Evolutionary conservation across 92 coral and sea anemone genomes (phyloP), one percentile per base, ranked within the genome.

Genomic region (Blastomussa wellsi): DNA sequence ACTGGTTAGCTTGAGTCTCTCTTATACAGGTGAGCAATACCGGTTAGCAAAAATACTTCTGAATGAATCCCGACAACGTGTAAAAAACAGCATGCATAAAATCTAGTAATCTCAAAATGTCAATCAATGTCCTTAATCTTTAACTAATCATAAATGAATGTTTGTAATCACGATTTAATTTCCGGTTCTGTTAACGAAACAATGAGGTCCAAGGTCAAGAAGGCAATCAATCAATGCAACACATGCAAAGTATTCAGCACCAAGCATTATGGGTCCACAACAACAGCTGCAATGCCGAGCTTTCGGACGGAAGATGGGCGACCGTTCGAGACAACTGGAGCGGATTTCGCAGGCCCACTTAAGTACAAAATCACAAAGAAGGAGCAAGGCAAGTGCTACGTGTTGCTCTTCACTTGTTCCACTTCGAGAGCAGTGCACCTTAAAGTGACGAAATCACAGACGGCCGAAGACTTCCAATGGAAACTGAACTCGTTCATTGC

Each of bases 281-380:
- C 82, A 33, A 91, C 93, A 64, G 93, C 90, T 5, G 85, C 71
- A 12, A 77, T 87, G 82, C 88, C 93, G 22, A 77, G 39, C 39
- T 90, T 90, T 68, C 68, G 92, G 78, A 73, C 31, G 88, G 83
- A 82, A 73, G 65, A 10, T 82, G 88, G 90, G 74, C 72, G 85
- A 65, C 91, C 93, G 65, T 90, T 90, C 39, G 86, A 84, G 74
- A 87, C 86, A 7, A 87, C 93, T 12, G 90, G 92, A 11, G 84
- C 90, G 19, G 91, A 89, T 66, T 92, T 89, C 79, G 90, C 93
- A 28, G 93, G 91, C 37, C 92, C 92, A 0, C 77, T 93, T 17
- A 70, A 72, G 37, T 91, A 83, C 88, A 93, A 93, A 80, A 41
- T 90, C 48, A 47, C 86, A 22, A 91, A 87, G 91, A 84, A 83